phyloP scores from a whole-genome alignment of 2,888 invertebrate genomes.

The Leptinotarsa haldemani region DNA sequence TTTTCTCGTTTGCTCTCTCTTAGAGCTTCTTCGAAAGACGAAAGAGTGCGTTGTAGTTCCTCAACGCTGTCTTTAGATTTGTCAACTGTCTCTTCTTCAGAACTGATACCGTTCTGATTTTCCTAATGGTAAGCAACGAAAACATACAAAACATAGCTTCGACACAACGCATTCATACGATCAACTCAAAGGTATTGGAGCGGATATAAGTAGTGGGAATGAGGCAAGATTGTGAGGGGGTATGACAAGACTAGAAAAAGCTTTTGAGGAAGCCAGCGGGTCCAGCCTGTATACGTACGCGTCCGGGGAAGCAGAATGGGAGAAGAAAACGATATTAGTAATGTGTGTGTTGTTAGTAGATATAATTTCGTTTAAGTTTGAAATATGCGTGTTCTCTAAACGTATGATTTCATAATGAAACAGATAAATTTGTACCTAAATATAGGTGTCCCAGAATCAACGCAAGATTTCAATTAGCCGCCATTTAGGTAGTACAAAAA shows the following conservation, averaged over 20 bases:
- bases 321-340: slow-evolving; percentile 43
- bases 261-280: slow-evolving; percentile 95
- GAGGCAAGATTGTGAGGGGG: slow-evolving; percentile 61
- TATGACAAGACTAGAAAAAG: slow-evolving; percentile 80
- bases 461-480: too few species aligned
- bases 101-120: slow-evolving; percentile 30
- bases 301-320: slow-evolving; percentile 54
- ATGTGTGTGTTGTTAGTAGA: not conserved
- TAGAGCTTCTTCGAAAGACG: slow-evolving; percentile 69
- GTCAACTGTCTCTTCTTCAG: slow-evolving; percentile 24
- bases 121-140: slow-evolving; percentile 40
- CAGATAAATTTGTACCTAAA: too few species aligned
- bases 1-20: slow-evolving; percentile 68
- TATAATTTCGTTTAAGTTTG: too few species aligned
- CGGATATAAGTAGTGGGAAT: slow-evolving; percentile 56
- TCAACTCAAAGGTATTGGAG: slow-evolving; percentile 45
- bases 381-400: too few species aligned
- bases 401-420: too few species aligned
- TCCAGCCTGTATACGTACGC: slow-evolving; percentile 76
- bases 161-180: slow-evolving; percentile 39
- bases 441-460: too few species aligned
- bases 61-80: slow-evolving; percentile 50
- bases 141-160: slow-evolving; percentile 45
- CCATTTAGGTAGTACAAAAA: too few species aligned
- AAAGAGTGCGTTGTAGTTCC: slow-evolving; percentile 69